Evolutionary conservation across 2,888 invertebrate genomes (phyloP).

Genomic region (Drosophila macrothrix): DNA sequence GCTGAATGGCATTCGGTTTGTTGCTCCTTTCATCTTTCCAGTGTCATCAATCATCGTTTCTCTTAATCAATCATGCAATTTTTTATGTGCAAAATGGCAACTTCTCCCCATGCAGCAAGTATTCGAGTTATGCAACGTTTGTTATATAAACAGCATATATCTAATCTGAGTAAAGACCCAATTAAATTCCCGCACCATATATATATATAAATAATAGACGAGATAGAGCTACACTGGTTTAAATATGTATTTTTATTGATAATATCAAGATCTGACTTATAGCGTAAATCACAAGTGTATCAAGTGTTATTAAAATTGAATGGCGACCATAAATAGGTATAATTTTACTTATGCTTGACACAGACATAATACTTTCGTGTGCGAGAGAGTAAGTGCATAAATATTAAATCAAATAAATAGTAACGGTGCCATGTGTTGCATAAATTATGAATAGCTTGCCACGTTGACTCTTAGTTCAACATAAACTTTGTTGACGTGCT

Average conservation of each 20-base stretch:
- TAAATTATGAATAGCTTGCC: slow-evolving; percentile 44
- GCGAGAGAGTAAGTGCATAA: slow-evolving; percentile 10
- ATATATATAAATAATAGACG: slow-evolving; percentile 1
- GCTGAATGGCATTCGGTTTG: neutral
- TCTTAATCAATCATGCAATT: slow-evolving; percentile 25
- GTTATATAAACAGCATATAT: neutral
- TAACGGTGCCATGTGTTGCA: slow-evolving; percentile 46
- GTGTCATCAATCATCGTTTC: neutral
- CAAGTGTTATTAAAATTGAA: neutral
- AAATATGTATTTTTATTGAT: slow-evolving; percentile 23
- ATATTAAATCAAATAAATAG: slow-evolving; percentile 34
- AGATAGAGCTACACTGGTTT: slow-evolving; percentile 14
- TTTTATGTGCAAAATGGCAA: neutral
- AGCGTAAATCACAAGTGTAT: slow-evolving; percentile 30
- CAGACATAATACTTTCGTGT: slow-evolving; percentile 6
- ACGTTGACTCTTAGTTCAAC: slow-evolving; percentile 11
- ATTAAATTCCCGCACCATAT: neutral
- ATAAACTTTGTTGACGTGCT: slow-evolving; percentile 8
- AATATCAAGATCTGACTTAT: slow-evolving; percentile 9
- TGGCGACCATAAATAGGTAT: slow-evolving; percentile 19
- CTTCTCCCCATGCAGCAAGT: neutral
- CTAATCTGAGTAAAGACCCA: slow-evolving; percentile 7
- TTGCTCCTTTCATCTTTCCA: neutral
- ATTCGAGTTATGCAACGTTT: neutral
- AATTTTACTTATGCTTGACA: slow-evolving; percentile 9